A percentile compares a stretch with the other conserved stretches of the same genome.
Evolutionary conservation across 2,113 vertebrate species (phyloP).

Genomic region (Thomomys bottae): DNA sequence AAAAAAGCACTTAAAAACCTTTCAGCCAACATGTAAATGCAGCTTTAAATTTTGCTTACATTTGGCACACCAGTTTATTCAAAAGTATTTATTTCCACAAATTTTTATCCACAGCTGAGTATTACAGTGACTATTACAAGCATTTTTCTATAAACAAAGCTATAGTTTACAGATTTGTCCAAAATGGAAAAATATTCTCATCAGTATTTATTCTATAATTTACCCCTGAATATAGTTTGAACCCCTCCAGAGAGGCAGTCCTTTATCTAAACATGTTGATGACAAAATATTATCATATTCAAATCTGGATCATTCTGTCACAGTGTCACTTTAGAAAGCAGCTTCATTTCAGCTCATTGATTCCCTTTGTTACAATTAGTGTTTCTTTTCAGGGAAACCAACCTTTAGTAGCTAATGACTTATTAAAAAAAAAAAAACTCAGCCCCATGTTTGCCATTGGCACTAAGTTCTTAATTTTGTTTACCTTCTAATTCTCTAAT

Average conservation of each 20-base stretch:
- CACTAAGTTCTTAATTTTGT: slow-evolving; percentile 42
- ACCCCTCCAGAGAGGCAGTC: slow-evolving; percentile 43
- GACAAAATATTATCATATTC: slow-evolving; percentile 32
- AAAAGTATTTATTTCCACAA: slow-evolving; percentile 86
- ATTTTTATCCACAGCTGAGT: slow-evolving; percentile 79
- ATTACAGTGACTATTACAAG: slow-evolving; percentile 82
- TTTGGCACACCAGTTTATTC: slow-evolving; percentile 67
- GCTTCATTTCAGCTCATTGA: background rate
- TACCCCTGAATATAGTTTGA: slow-evolving; percentile 49
- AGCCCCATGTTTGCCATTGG: background rate
- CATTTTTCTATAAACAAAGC: slow-evolving; percentile 81
- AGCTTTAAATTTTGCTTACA: slow-evolving; percentile 40
- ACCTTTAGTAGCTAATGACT: slow-evolving; percentile 19
- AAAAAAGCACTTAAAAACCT: slow-evolving; percentile 28
- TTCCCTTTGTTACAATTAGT: slow-evolving; percentile 27
- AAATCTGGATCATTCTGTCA: slow-evolving; percentile 28
- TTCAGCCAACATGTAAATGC: background rate
- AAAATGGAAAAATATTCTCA: slow-evolving; percentile 83
- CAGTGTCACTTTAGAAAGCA: slow-evolving; percentile 11
- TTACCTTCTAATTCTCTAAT: background rate
- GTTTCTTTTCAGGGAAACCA: slow-evolving; percentile 10
- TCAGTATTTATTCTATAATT: slow-evolving; percentile 70
- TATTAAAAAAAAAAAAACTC: background rate
- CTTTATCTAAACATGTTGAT: slow-evolving; percentile 51
- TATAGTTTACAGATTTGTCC: slow-evolving; percentile 83